Conservation (phyloP, 2,888 invertebrate species). For the Tenthredo amoena region DNA sequence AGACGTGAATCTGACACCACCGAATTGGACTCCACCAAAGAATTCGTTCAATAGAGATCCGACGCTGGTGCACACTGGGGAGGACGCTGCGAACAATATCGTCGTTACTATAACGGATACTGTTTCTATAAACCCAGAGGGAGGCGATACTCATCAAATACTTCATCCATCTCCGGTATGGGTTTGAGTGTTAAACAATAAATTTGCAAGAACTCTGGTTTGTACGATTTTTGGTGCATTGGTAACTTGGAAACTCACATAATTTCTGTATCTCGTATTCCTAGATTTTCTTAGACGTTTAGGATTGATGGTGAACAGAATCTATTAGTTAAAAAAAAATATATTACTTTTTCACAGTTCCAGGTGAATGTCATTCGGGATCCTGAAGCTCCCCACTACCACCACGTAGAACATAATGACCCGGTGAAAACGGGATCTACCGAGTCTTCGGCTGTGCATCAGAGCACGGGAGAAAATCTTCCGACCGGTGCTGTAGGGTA, state of each 20-base stretch:
- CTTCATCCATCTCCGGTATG: slow-evolving; percentile 32
- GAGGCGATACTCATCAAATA: background rate
- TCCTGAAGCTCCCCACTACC: background rate
- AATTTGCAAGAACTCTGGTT: background rate
- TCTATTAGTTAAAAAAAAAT: no score
- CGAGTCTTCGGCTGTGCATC: slow-evolving; percentile 26
- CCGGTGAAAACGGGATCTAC: slow-evolving; percentile 27
- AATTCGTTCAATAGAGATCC: slow-evolving; percentile 30
- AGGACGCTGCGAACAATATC: slow-evolving; percentile 7
- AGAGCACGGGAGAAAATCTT: slow-evolving; percentile 56
- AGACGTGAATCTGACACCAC: slow-evolving; percentile 47
- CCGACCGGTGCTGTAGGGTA: slow-evolving; percentile 71
- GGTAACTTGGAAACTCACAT: background rate
- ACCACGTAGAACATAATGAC: slow-evolving; percentile 20
- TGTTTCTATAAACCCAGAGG: background rate
- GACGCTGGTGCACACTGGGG: background rate
- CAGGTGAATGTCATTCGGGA: slow-evolving; percentile 28
- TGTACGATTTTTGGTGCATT: background rate
- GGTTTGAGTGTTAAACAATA: background rate
- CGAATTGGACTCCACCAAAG: slow-evolving; percentile 56
- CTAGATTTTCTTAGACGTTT: background rate
- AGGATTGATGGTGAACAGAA: background rate
- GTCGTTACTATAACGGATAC: slow-evolving; percentile 9
- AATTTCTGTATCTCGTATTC: background rate
- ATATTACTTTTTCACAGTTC: background rate